phyloP scores from a whole-genome alignment of 2,888 invertebrate genomes.

The Salticus scenicus region DNA sequence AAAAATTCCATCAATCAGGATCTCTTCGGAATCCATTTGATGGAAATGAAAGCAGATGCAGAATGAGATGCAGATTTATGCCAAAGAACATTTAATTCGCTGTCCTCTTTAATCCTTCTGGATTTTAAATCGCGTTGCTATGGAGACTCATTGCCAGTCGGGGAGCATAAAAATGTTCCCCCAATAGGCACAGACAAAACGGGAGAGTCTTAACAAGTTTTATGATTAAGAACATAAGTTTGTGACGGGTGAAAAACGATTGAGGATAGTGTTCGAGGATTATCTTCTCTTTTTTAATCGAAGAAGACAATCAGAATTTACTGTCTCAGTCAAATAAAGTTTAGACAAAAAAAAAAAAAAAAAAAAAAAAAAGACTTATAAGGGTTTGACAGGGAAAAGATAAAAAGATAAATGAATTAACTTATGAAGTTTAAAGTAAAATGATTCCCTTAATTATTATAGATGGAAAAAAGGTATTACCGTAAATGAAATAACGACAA shows the following conservation, averaged over 20 bases:
- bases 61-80: constrained; percentile 5
- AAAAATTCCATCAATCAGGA: background rate
- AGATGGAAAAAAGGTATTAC: too few relatives aligned
- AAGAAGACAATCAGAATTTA: too few relatives aligned
- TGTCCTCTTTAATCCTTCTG: background rate
- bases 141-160: background rate
- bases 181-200: background rate
- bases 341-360: too few relatives aligned
- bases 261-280: background rate
- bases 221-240: background rate
- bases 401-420: too few relatives aligned
- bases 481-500: too few relatives aligned
- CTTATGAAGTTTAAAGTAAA: too few relatives aligned
- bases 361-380: too few relatives aligned
- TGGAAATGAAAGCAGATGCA: background rate
- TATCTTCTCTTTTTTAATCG: too few relatives aligned
- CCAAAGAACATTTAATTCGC: background rate
- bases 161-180: background rate
- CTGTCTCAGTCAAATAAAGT: too few relatives aligned
- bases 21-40: background rate
- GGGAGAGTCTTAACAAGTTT: background rate
- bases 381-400: too few relatives aligned
- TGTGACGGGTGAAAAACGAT: background rate
- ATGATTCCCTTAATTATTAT: too few relatives aligned
- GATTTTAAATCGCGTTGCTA: constrained; percentile 8